Evolutionary conservation across 2,113 vertebrate genomes (phyloP).

Genomic region (Poicephalus meyeri): DNA sequence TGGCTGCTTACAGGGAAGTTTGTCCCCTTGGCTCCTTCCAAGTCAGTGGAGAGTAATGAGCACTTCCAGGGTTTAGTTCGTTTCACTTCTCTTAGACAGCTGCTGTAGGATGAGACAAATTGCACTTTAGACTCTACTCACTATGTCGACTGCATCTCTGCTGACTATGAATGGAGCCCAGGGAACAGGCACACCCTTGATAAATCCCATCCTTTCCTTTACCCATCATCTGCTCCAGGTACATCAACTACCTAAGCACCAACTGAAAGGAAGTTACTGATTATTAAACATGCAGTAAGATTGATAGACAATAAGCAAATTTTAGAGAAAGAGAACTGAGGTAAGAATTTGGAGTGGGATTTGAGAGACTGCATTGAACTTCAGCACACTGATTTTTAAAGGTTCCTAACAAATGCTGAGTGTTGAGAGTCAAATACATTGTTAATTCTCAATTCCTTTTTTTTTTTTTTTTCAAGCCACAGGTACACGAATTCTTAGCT

Average conservation of each 20-base stretch:
- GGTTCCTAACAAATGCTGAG: background rate
- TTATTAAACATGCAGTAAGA: background rate
- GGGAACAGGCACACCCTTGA: background rate
- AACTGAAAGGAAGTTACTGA: background rate
- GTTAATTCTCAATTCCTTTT: background rate
- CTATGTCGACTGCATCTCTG: background rate
- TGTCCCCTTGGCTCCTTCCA: background rate
- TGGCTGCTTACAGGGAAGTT: background rate
- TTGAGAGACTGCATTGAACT: background rate
- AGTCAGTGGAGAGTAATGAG: background rate
- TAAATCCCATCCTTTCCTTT: background rate
- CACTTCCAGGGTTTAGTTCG: slow-evolving; percentile 17
- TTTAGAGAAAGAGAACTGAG: background rate
- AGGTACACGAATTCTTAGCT: background rate
- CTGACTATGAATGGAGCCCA: background rate
- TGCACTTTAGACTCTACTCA: background rate
- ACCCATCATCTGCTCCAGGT: background rate
- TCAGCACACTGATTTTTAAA: background rate
- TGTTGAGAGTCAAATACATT: background rate
- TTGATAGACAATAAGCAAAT: background rate
- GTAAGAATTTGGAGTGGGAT: background rate
- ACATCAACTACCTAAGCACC: background rate
- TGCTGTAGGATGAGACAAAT: slow-evolving; percentile 20
- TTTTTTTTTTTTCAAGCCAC: background rate
- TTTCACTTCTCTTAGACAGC: slow-evolving; percentile 3